A percentile compares a stretch with the other conserved stretches of the same genome.
These are phyloP conservation scores for Blastobasis lacticolella DNA, from an alignment of 2,888 invertebrate species.

Conservation along the genomic window DNA sequence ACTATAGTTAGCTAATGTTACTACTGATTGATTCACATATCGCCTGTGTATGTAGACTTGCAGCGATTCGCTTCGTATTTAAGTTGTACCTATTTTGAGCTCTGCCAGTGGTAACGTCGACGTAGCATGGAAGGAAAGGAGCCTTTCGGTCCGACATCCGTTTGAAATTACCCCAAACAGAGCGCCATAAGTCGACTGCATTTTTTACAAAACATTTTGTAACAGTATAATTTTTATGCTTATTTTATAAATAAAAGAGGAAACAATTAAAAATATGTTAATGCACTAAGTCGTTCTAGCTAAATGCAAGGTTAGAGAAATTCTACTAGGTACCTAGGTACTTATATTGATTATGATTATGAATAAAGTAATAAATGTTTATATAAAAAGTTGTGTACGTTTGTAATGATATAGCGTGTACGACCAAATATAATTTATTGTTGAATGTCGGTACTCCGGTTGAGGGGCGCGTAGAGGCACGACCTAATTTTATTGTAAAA, in stretches of 20 bases:
- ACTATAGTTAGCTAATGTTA: slow-evolving; percentile 14
- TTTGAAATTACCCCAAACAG: too few species aligned
- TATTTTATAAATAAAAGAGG: slow-evolving; percentile 5
- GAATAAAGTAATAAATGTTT: slow-evolving; percentile 47
- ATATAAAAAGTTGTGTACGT: slow-evolving; percentile 44
- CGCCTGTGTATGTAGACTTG: slow-evolving; percentile 22
- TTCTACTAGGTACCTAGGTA: slow-evolving; percentile 41
- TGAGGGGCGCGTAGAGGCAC: slow-evolving; percentile 34
- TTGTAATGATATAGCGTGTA: slow-evolving; percentile 47
- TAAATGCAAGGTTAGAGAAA: slow-evolving; percentile 36
- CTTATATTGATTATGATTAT: slow-evolving; percentile 29
- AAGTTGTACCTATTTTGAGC: slow-evolving; percentile 25
- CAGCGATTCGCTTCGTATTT: slow-evolving; percentile 20
- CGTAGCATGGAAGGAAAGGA: too few species aligned
- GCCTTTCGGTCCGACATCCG: too few species aligned
- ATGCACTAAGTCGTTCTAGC: slow-evolving; percentile 44
- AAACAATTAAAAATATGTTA: slow-evolving; percentile 28
- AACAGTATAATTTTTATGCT: slow-evolving; percentile 18
- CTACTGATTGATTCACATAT: slow-evolving; percentile 25
- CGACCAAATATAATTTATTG: slow-evolving; percentile 49
- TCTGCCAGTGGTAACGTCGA: background rate
- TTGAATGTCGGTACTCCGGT: slow-evolving; percentile 29
- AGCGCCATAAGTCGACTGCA: slow-evolving; percentile 25
- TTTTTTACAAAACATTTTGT: slow-evolving; percentile 28
- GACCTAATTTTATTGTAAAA: slow-evolving; percentile 31